phyloP scores from a whole-genome alignment of 2,888 invertebrate genomes.

The Aricia artaxerxes region DNA sequence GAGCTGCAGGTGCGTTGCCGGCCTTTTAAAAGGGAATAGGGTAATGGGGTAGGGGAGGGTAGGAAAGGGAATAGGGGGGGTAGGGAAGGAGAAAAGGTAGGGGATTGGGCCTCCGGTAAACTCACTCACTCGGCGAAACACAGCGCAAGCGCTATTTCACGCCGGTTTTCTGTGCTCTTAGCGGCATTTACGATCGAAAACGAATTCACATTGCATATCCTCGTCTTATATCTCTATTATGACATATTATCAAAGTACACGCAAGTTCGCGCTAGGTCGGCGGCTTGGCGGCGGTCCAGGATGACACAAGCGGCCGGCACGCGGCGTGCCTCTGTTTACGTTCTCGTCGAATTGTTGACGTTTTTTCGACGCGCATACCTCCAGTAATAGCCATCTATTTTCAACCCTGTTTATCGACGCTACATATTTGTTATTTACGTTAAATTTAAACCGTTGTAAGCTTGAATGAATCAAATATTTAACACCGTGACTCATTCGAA shows the following conservation, averaged over 20 bases:
- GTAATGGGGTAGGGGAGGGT: too few relatives aligned
- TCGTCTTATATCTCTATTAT: not conserved
- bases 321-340: conserved; percentile 64
- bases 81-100: too few relatives aligned
- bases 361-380: conserved; percentile 43
- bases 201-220: too few relatives aligned
- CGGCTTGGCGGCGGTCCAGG: conserved; percentile 62
- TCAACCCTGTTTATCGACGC: conserved; percentile 2
- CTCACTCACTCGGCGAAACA: too few relatives aligned
- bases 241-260: conserved; percentile 4
- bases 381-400: conserved; percentile 27
- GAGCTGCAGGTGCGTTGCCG: too few relatives aligned
- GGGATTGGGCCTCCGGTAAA: too few relatives aligned
- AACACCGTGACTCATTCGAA: not conserved
- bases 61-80: too few relatives aligned
- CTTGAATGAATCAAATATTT: conserved; percentile 5
- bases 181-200: too few relatives aligned
- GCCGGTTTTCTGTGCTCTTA: too few relatives aligned
- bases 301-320: conserved; percentile 71
- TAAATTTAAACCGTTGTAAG: not conserved
- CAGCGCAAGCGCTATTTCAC: too few relatives aligned
- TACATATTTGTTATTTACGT: not conserved
- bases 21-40: too few relatives aligned
- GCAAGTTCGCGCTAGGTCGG: conserved; percentile 70
- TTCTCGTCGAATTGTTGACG: conserved; percentile 56